Evolutionary conservation across 2,888 invertebrate genomes (phyloP).

Genomic region (Caenorhabditis virilis): DNA sequence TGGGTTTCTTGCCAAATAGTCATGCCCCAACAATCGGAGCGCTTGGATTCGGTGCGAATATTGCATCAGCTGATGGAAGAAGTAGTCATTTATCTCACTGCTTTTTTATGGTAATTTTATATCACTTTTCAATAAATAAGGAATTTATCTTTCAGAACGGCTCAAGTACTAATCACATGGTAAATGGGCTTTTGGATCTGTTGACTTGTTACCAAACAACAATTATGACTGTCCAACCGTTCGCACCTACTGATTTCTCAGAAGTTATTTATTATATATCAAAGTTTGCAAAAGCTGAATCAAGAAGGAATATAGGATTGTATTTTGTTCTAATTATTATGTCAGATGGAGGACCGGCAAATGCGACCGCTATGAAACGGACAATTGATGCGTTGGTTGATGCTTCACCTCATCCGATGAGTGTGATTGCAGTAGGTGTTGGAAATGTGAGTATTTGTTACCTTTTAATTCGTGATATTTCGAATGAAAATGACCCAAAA

Average conservation of each 20-base stretch:
- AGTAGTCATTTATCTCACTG: constrained; percentile 25
- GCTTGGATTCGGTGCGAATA: constrained; percentile 73
- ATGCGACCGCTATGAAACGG: constrained; percentile 37
- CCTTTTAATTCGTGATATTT: no score
- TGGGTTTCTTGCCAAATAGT: constrained; percentile 31
- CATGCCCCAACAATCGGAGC: constrained; percentile 65
- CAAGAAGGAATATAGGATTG: constrained; percentile 36
- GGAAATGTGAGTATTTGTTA: constrained; percentile 26
- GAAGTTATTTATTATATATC: constrained; percentile 73
- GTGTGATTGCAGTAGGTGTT: constrained; percentile 55
- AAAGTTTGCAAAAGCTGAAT: constrained; percentile 67
- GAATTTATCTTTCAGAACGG: constrained; percentile 70
- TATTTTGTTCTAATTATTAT: constrained; percentile 60
- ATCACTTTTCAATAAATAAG: background rate
- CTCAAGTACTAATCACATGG: constrained; percentile 72
- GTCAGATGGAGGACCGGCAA: constrained; percentile 59
- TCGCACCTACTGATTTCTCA: constrained; percentile 75
- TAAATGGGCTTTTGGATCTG: constrained; percentile 71
- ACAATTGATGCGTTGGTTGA: constrained; percentile 57
- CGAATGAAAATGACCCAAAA: no score
- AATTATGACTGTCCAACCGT: constrained; percentile 71
- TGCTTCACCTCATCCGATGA: constrained; percentile 57
- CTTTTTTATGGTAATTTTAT: constrained; percentile 25
- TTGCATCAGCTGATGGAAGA: constrained; percentile 45
- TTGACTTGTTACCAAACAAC: constrained; percentile 72